Conservation (phyloP, 2,797 vertebrate genomes). For the Sciaenops ocellatus region DNA sequence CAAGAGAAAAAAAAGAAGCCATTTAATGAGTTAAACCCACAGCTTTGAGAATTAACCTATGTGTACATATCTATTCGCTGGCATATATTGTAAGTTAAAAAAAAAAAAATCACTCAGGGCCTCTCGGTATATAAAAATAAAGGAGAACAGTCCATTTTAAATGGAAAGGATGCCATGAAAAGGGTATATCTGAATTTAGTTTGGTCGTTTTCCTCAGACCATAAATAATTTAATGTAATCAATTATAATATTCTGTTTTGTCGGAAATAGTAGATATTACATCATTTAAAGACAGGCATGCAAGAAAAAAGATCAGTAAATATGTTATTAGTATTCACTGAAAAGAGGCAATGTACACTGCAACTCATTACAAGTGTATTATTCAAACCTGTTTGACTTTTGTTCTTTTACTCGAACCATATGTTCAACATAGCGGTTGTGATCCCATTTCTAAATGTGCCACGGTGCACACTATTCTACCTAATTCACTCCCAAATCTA, state of each 20-base stretch:
- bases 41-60: slow-evolving; percentile 89
- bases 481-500: slow-evolving; percentile 87
- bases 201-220: slow-evolving; percentile 88
- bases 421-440: slow-evolving; percentile 81
- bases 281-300: slow-evolving; percentile 89
- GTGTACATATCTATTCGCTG: slow-evolving; percentile 91
- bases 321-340: slow-evolving; percentile 82
- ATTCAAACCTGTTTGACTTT: slow-evolving; percentile 84
- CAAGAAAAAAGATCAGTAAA: slow-evolving; percentile 82
- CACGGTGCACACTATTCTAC: slow-evolving; percentile 84
- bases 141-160: slow-evolving; percentile 86
- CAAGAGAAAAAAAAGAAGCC: slow-evolving; percentile 86
- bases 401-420: slow-evolving; percentile 84
- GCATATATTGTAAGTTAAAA: slow-evolving; percentile 88
- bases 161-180: slow-evolving; percentile 86
- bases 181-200: slow-evolving; percentile 84
- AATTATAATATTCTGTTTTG: slow-evolving; percentile 85
- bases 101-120: slow-evolving; percentile 88
- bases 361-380: slow-evolving; percentile 86
- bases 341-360: slow-evolving; percentile 86
- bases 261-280: slow-evolving; percentile 85
- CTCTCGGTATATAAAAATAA: slow-evolving; percentile 87
- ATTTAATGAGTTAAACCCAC: slow-evolving; percentile 90
- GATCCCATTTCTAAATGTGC: slow-evolving; percentile 83
- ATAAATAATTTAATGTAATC: slow-evolving; percentile 87